Evolutionary conservation across 2,888 invertebrate genomes (phyloP), one percentile per base, ranked within the genome.

Genomic region (Volucella inflata): DNA sequence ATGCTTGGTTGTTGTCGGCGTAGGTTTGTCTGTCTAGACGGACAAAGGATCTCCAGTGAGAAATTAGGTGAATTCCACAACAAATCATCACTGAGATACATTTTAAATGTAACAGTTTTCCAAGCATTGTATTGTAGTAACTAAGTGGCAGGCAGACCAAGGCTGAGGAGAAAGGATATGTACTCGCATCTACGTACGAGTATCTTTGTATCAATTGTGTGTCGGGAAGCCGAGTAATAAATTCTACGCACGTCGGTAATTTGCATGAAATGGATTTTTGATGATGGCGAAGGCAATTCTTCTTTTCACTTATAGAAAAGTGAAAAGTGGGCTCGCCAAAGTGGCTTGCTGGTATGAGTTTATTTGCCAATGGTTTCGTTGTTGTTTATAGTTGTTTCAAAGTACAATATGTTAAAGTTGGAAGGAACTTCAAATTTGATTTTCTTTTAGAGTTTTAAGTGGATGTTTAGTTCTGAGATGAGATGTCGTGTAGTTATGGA

Each of bases 191-290:
- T 6, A 30, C 1, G 30, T 6, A 6, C 6, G 0, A 0, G 6
- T 30, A 1, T 21, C 21, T 30, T 6, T 30, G 30, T 64, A 64
- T 70, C 74, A 64, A 60, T 68, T 75, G 57, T 51, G 42, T 46
- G 46, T 11, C 17, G 40, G 51, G n/a, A 59, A 77, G 71, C 62
- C 44, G 72, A 16, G 14, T 72, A 80, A 72, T 76, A 80, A 62
- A 77, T 85, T 85, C 72, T 6, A 62, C 76, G 67, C 80, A 85
- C 85, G 81, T 81, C 44, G 67, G 42, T 44, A 46, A 85, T 85
- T 81, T 85, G 57, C 80, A 77, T 85, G 62, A 38, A 72, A 76
- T 71, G 50, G 57, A 72, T 67, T 76, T 76, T 76, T 76, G 62
- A 67, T 68, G 67, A 67, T 67, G 17, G 62, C n/a, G 48, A 2